Evolutionary conservation across 2,113 vertebrate species (phyloP), one percentile per base, ranked within the genome.

Genomic region (Phoenicopterus ruber): DNA sequence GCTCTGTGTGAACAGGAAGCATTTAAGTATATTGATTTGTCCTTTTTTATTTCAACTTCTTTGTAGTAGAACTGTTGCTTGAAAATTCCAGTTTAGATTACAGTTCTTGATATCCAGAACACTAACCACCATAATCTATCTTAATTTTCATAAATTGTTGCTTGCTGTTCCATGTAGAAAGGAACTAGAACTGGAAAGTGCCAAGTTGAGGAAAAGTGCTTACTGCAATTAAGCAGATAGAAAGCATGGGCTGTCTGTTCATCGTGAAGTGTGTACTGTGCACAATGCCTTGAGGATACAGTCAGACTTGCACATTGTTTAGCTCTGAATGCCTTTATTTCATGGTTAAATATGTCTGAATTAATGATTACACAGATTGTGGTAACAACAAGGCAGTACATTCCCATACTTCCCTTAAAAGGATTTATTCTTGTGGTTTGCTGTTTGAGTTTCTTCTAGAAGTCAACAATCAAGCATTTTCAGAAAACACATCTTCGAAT

Each of bases 81-180:
- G 92, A 96, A 97, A 96, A 95, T 94, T 97, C 86, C 96, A 97
- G 94, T 96, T 97, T 87, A 92, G 69, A 91, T 96, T 93, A 94
- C 44, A 87, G 69, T 82, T 87, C 83, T 82, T 91, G 26, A 57
- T 77, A 94, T 34, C 79, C 52, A 91, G 54, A 94, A 52, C 65
- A 90, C 40, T 59, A 94, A 55, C 31, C 93, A 91, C 29, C 34
- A 95, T 88, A 96, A 95, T 47, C 62, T 82, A 91, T 17, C 65
- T 94, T 92, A 74, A 90, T 71, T 95, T 93, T 94, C 61, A 87
- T 52, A 65, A 89, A 71, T 14, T 86, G 19, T 91, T 95, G 65
- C 49, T 62, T 88, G 13, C 50, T 96, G 55, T 84, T 97, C 80
- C 57, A 69, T 36, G 24, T 84, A 82, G 93, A 70, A 82, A 54